Evolutionary conservation across 2,888 invertebrate genomes (phyloP).

Genomic region (Xestia xanthographa): DNA sequence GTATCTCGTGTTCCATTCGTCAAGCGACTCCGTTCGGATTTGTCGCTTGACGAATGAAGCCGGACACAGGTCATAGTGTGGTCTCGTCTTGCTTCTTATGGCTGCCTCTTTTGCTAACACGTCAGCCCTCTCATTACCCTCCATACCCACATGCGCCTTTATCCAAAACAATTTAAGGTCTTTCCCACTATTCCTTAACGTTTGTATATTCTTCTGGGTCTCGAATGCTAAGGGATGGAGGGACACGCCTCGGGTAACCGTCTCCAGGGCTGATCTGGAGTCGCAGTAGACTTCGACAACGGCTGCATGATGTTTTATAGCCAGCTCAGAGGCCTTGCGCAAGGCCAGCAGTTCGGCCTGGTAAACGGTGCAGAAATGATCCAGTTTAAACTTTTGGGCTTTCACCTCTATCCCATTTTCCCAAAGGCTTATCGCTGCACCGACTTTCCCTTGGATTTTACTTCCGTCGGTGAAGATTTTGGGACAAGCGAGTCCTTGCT

Average conservation of each 20-base stretch:
- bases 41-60: slow-evolving; percentile 7
- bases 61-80: neutral
- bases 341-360: neutral
- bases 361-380: neutral
- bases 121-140: no score
- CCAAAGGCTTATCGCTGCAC: neutral
- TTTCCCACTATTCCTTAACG: no score
- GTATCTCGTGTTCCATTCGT: neutral
- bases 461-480: neutral
- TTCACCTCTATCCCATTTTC: neutral
- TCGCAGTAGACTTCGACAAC: neutral
- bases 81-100: no score
- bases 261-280: no score
- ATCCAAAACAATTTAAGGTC: no score
- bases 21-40: neutral
- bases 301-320: neutral
- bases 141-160: no score
- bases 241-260: no score
- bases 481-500: neutral
- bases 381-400: neutral
- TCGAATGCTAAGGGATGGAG: no score
- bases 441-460: neutral
- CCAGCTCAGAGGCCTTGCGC: neutral
- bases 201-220: no score
- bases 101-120: neutral